Evolutionary conservation across 1,140 invertebrate species (phyloP), one percentile per base, ranked within the genome.

Genomic region (Galendromus occidentalis): DNA sequence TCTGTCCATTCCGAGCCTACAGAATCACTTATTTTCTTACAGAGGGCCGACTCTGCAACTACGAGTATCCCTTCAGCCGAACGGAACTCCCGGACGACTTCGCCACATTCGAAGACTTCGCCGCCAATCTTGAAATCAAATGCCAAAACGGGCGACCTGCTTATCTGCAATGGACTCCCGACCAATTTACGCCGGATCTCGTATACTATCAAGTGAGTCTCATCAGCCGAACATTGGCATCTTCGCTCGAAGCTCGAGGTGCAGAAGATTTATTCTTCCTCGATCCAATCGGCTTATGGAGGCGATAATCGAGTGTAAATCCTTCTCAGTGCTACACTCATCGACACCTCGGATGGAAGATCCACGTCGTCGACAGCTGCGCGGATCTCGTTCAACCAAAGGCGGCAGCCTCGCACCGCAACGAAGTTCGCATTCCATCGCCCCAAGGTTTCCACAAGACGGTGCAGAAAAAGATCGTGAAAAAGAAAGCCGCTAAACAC

Each of bases 291-390:
- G n/a, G n/a, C n/a, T n/a, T n/a, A n/a, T n/a, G n/a, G n/a, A n/a
- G n/a, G n/a, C n/a, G n/a, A n/a, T n/a, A n/a, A n/a, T n/a, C n/a
- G n/a, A n/a, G n/a, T n/a, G n/a, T n/a, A n/a, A n/a, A n/a, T n/a
- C n/a, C 33, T 39, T 39, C 79, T 28, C 76, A 92, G 85, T 93
- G 90, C 74, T 94, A 85, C 77, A 87, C 87, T 9, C 88, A 93
- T 76, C 86, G 90, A 42, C 85, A 91, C 72, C 80, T 95, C 65
- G 92, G 92, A 41, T 94, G 90, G 88, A 92, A 90, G 76, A 95
- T 96, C 68, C 85, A 90, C 71, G 87, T 96, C 0, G 79, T 86
- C 25, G 88, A 96, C 73, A 75, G 78, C 17, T 94, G 90, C 65
- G 70, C 51, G 1, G 51, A 59, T 25, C 1, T 59, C 51, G 20